Base-by-base conservation (phyloP, 2,888 invertebrate species). In the Aleiodes testaceus region DNA sequence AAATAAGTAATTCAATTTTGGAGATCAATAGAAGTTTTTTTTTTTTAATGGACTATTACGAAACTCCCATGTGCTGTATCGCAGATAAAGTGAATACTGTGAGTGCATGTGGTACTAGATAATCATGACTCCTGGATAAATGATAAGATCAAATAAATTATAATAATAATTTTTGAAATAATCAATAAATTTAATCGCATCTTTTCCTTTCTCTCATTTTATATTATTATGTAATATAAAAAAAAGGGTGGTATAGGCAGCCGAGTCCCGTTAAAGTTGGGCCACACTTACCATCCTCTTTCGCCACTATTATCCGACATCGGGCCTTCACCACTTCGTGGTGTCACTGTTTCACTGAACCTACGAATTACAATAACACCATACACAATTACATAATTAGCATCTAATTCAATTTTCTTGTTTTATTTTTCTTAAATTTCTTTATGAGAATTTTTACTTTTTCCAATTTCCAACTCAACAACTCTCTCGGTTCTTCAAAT, bases 261-360 rank as follows among this genome's bases (percentile, higher is more conserved):
- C 70, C 75, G 77, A 76, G 77, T 76, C 79, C 81, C 81, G 77
- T 76, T 55, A 71, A 71, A 71, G 26, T 77, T 79, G 80, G 81
- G 79, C 83, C 79, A 79, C 82, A 84, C 86, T 86, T 86, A 86
- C 86, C 86, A 85, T 85, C 82, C 82, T 82, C 82, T 85, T 79
- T 86, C 85, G 82, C 82, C 86, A 85, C 82, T 85, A 85, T 79
- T 85, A 82, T 85, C 85, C 79, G 84, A 82, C 82, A 85, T 81
- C 81, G 85, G 81, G 77, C 87, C 85, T 77, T 82, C 82, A 84
- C 83, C 86, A 82, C 85, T 86, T 81, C 85, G 85, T 83, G 84
- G 83, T 84, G 85, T 86, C 85, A 84, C 84, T 79, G 85, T 84
- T 86, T 86, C 86, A 87, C 87, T 87, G 87, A 87, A 87, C 87